phyloP scores from a whole-genome alignment of 1,140 invertebrate species.

The Colletes gigas region DNA sequence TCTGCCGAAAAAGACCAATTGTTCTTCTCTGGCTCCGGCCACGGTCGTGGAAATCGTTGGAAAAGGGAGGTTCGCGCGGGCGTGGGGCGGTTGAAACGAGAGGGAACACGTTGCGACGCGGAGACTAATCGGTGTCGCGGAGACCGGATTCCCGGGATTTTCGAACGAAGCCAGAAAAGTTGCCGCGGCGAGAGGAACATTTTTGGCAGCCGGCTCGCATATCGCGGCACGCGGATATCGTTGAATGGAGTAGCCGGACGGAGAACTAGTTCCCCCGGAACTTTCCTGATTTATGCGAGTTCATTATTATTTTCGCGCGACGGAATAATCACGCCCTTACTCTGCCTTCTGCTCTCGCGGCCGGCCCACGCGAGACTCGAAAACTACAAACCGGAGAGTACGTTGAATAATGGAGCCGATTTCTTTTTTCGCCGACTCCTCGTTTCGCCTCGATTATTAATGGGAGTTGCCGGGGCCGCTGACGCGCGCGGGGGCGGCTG shows the following conservation, averaged over 20 bases:
- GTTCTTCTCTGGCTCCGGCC: background rate
- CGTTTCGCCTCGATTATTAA: slow-evolving; percentile 24
- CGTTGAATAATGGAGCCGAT: slow-evolving; percentile 50
- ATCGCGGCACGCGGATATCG: slow-evolving; percentile 56
- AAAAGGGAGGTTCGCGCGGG: background rate
- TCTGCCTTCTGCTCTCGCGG: background rate
- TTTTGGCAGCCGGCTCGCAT: slow-evolving; percentile 70
- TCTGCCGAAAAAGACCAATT: slow-evolving; percentile 43
- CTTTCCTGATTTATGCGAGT: slow-evolving; percentile 79
- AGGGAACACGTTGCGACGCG: slow-evolving; percentile 11
- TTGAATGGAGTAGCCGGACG: slow-evolving; percentile 68
- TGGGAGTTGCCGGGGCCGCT: slow-evolving; percentile 4
- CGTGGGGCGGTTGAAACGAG: background rate
- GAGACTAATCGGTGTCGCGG: slow-evolving; percentile 21
- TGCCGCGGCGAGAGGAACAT: slow-evolving; percentile 62
- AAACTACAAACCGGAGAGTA: slow-evolving; percentile 26
- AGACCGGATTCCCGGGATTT: slow-evolving; percentile 23
- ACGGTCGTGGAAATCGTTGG: background rate
- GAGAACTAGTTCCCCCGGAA: slow-evolving; percentile 75
- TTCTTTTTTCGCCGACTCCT: slow-evolving; percentile 27
- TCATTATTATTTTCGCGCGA: slow-evolving; percentile 79
- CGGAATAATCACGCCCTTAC: slow-evolving; percentile 70
- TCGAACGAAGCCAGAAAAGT: slow-evolving; percentile 75
- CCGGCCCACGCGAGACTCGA: slow-evolving; percentile 19
- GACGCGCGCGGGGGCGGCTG: too few species aligned